A percentile compares a stretch with the other conserved stretches of the same genome.
Conservation (phyloP, 2,113 vertebrate species). For the Bambusicola thoracicus region DNA sequence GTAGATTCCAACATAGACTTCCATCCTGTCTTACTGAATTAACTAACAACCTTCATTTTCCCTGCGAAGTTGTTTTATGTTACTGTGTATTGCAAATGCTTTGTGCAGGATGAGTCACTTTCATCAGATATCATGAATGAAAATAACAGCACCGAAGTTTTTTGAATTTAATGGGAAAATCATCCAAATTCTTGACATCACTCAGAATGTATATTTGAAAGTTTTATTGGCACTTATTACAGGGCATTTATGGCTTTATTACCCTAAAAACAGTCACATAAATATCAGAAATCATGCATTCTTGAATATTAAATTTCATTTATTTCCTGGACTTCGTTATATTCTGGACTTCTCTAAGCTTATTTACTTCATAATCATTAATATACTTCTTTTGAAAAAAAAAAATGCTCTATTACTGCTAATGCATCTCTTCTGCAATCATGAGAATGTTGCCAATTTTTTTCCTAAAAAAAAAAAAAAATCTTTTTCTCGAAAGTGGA, state of each 20-base stretch:
- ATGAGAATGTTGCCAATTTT: too few relatives aligned
- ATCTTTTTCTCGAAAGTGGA: not conserved
- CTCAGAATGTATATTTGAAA: not conserved
- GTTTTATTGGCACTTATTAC: not conserved
- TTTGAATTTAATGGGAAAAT: constrained; percentile 34
- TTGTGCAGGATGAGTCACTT: constrained; percentile 39
- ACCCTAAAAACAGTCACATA: not conserved
- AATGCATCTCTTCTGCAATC: not conserved
- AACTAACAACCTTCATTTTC: not conserved
- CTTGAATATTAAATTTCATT: not conserved
- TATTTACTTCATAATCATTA: not conserved
- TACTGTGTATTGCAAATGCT: constrained; percentile 25
- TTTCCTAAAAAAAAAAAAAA: not conserved
- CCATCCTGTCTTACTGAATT: not conserved
- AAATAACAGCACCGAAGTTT: not conserved
- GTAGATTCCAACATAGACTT: not conserved
- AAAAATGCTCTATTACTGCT: not conserved
- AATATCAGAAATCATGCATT: not conserved
- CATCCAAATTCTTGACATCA: not conserved
- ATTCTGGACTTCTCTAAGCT: not conserved
- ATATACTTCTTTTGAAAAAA: not conserved
- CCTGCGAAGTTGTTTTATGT: not conserved
- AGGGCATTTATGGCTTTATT: not conserved
- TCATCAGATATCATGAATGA: constrained; percentile 12
- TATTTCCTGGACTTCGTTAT: not conserved